A percentile compares a stretch with the other conserved stretches of the same genome.
These are phyloP conservation scores for Columba guinea DNA, from an alignment of 2,797 vertebrate species.

Conservation along the genomic window DNA sequence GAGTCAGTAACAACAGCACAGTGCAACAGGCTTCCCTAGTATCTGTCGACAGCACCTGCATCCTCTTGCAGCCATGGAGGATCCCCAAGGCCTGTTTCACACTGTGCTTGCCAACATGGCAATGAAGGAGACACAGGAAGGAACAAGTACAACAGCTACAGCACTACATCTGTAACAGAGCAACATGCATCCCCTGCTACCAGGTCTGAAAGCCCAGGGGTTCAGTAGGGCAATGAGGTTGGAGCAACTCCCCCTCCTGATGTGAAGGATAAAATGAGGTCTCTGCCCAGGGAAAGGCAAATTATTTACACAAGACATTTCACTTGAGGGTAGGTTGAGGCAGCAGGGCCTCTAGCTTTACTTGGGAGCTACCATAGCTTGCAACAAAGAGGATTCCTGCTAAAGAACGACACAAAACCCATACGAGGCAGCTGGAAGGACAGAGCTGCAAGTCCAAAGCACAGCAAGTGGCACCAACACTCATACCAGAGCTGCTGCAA, in stretches of 20 bases:
- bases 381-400: not conserved
- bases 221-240: not conserved
- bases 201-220: not conserved
- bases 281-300: not conserved
- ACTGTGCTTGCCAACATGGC: fast-evolving
- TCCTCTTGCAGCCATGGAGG: not conserved
- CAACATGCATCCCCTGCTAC: not conserved
- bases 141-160: not conserved
- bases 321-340: not conserved
- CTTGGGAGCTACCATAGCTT: not conserved
- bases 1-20: not conserved
- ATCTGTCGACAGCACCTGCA: not conserved
- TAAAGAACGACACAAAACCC: not conserved
- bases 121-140: not conserved
- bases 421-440: not conserved
- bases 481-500: not conserved
- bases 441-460: not conserved
- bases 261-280: not conserved
- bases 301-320: not conserved
- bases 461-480: not conserved
- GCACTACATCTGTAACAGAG: not conserved
- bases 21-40: not conserved
- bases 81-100: not conserved
- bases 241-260: not conserved
- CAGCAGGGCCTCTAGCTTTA: not conserved